Evolutionary conservation across 1,140 invertebrate genomes (phyloP), one percentile per base, ranked within the genome.

Genomic region (Penaeus vannamei): DNA sequence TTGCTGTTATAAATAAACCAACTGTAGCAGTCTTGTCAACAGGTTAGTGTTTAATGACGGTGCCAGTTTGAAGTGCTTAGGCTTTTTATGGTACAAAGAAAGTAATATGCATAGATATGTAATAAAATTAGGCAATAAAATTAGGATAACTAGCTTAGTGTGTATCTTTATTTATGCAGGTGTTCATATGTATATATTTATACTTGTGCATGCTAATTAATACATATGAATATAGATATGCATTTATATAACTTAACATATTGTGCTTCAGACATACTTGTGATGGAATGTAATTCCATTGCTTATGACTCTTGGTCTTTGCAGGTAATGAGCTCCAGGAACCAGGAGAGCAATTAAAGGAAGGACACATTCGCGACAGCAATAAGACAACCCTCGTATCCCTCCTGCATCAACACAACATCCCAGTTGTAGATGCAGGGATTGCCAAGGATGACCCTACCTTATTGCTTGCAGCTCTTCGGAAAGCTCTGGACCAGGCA

Each of bases 311-410:
- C n/a, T n/a, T 32, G 19, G n/a, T 32, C 26, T 83, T 32, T 36
- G 36, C 85, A 89, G 98, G 98, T 77, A 98, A 98, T 93, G 98
- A 99, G 93, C 94, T 99, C 61, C 94, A 95, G 91, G 93, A 94
- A 59, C 94, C 95, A n/a, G 93, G 93, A 23, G 94, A 94, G 12
- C 92, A 92, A 26, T 92, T 95, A 19, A 93, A 92, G 72, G 93
- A 94, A 8, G 96, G 96, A 2, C 95, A 95, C 92, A 96, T 99
- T 80, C 95, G 96, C 85, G 98, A 99, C 93, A 97, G 97, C 79
- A 99, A 99, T 93, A 96, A 96, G 93, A 95, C 96, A 17, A 97
- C 96, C 91, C 92, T 99, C 26, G 93, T 95, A 77, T 94, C 95
- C 64, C 92, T 98, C 89, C 93, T 97, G 26, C 93, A 26, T 93